Base-by-base conservation (phyloP, 2,888 invertebrate genomes). In the Cheilosia urbana region DNA sequence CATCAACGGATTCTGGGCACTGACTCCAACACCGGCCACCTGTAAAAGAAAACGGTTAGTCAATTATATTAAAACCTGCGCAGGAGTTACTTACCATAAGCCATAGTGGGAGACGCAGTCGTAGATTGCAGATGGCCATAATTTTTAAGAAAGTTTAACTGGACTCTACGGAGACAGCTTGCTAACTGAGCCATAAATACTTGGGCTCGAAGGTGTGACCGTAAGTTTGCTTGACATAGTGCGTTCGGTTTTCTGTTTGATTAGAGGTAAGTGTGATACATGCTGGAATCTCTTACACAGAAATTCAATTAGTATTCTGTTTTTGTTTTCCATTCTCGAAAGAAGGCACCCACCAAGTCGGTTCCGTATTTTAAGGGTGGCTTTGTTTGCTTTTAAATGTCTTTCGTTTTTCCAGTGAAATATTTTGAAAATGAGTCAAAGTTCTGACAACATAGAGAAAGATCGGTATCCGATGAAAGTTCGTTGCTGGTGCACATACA, bases 1-100 rank as follows among this genome's bases (percentile, higher is more conserved):
- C 75, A 90, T 89, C 9, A 90, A 88, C 15, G 87, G 88, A 24
- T 27, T 27, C 47, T 76, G 71, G n/a, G 49, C 11, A 55, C 49
- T 71, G n/a, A 75, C 19, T 4, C 63, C 51, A 4, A 71, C 45
- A 11, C 9, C 55, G 15, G 55, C n/a, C 6, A 71, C 42, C 84
- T 85, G 57, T 11, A 49, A 65, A 19, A 21, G 27, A 15, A 42
- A 24, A 34, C 2, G n/a, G 1, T 57, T n/a, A 40, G 9, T 24
- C 13, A n/a, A 9, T 17, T 1, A 7, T 3, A 0, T 30, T 13
- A 11, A 17, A 3, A 24, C 4, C 0, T 24, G 15, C 4, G 2
- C 13, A 15, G 13, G 0, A 6, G 13, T 21, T 21, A 2, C 77
- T 68, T 49, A 85, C 85, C 69, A 63, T 27, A 27, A 77, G 49